Percentiles rank a stretch among this genome's conserved stretches.
Evolutionary conservation across 1,140 invertebrate genomes (phyloP).

Genomic region (Drosophila ogumai): DNA sequence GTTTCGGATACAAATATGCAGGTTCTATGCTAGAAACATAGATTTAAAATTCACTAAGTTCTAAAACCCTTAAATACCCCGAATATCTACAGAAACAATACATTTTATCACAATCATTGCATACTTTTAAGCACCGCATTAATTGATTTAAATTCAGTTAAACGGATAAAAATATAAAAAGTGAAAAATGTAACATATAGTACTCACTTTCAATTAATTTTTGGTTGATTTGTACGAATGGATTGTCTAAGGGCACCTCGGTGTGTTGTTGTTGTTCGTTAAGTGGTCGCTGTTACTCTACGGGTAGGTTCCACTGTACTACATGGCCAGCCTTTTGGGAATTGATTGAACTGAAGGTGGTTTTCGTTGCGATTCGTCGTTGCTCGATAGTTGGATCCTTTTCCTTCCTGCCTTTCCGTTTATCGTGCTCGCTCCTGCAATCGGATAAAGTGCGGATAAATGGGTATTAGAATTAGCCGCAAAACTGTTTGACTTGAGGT

Average conservation of each 20-base stretch:
- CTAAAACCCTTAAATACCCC: background rate
- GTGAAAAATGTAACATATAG: no score
- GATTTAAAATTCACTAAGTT: no score
- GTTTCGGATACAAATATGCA: no score
- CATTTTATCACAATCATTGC: background rate
- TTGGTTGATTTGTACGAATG: constrained; percentile 37
- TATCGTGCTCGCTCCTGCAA: constrained; percentile 25
- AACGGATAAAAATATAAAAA: background rate
- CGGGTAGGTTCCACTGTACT: constrained; percentile 29
- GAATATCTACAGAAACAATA: no score
- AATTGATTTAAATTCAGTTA: background rate
- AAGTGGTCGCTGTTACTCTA: constrained; percentile 14
- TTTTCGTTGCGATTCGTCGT: constrained; percentile 49
- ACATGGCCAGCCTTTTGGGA: constrained; percentile 24
- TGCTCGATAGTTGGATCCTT: constrained; percentile 22
- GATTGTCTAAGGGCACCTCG: constrained; percentile 72
- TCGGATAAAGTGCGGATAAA: constrained; percentile 44
- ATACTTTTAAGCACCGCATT: background rate
- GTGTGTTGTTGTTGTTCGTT: constrained; percentile 43
- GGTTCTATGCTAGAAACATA: no score
- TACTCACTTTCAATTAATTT: constrained; percentile 57
- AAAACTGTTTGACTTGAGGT: constrained; percentile 33
- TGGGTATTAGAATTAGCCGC: constrained; percentile 50
- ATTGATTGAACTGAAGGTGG: constrained; percentile 28
- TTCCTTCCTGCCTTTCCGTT: background rate